Evolutionary conservation across 2,797 vertebrate genomes (phyloP).

Genomic region (Scomberomorus guttatus): DNA sequence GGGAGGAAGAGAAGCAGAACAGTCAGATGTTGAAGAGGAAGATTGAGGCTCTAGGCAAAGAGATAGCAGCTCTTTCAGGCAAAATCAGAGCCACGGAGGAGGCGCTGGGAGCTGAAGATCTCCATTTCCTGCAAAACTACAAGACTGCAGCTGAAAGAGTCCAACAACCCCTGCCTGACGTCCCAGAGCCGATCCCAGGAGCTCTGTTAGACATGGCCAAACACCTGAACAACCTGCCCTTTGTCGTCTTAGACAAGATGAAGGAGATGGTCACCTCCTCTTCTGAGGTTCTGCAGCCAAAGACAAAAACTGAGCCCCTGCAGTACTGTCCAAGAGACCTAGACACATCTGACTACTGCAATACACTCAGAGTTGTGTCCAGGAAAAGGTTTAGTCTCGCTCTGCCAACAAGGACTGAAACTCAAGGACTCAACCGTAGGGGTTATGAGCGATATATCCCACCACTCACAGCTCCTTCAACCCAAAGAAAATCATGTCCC

Average conservation of each 20-base stretch:
- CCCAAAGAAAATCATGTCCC: too few species aligned
- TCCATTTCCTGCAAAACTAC: neutral
- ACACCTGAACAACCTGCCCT: slow-evolving; percentile 27
- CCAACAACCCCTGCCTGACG: accelerated
- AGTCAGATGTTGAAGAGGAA: neutral
- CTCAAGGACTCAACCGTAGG: too few species aligned
- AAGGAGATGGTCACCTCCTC: neutral
- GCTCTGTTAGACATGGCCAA: neutral
- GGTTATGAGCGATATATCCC: too few species aligned
- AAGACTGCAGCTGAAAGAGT: neutral
- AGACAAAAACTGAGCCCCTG: too few species aligned
- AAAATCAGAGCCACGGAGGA: neutral
- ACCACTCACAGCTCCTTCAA: too few species aligned
- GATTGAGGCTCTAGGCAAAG: neutral
- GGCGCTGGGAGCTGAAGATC: neutral
- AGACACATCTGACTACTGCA: too few species aligned
- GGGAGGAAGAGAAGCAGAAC: neutral
- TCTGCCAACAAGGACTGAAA: too few species aligned
- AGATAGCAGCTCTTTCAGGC: neutral
- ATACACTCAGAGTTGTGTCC: too few species aligned
- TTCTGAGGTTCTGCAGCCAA: too few species aligned
- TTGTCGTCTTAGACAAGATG: neutral
- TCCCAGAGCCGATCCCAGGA: neutral
- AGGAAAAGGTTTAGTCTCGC: too few species aligned
- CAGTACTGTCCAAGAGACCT: too few species aligned